Evolutionary conservation across 2,888 invertebrate genomes (phyloP), one percentile per base, ranked within the genome.

Genomic region (Sicus ferrugineus): DNA sequence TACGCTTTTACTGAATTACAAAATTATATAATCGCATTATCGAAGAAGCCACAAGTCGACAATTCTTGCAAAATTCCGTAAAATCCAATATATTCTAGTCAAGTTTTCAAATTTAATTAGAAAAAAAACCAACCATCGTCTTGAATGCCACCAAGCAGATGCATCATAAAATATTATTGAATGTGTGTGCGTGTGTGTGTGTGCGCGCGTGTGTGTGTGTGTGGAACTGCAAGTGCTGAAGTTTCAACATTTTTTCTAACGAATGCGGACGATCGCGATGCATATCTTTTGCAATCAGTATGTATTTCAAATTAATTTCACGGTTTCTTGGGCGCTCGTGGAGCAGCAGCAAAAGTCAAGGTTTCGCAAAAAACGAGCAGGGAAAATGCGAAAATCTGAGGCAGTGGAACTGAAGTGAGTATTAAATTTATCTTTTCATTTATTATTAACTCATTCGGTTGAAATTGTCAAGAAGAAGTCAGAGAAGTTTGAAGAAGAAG

Each of bases 321-420:
- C 46, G 46, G 46, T 66, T 64, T 66, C 66, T 66, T 42, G 66
- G 58, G 54, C 28, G 26, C 28, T 26, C 26, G 28, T 26, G 4
- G 26, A 42, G 7, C 28, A 56, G 30, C 28, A 26, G 26, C 38
- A 66, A 38, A 54, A 42, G 56, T 56, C 66, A 66, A 66, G 56
- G 66, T 66, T 66, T 28, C 28, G 6, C 2, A 61, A 42, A 38
- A 61, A 61, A n/a, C n/a, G n/a, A n/a, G n/a, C n/a, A n/a, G n/a
- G n/a, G n/a, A n/a, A n/a, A n/a, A n/a, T n/a, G n/a, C n/a, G n/a
- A n/a, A n/a, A n/a, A n/a, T n/a, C n/a, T n/a, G n/a, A n/a, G n/a
- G n/a, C n/a, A n/a, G n/a, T n/a, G n/a, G n/a, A n/a, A n/a, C n/a
- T n/a, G n/a, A n/a, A n/a, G n/a, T n/a, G n/a, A n/a, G n/a, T n/a